Base-by-base conservation (phyloP, 2,888 invertebrate species). In the Spialia ferax region DNA sequence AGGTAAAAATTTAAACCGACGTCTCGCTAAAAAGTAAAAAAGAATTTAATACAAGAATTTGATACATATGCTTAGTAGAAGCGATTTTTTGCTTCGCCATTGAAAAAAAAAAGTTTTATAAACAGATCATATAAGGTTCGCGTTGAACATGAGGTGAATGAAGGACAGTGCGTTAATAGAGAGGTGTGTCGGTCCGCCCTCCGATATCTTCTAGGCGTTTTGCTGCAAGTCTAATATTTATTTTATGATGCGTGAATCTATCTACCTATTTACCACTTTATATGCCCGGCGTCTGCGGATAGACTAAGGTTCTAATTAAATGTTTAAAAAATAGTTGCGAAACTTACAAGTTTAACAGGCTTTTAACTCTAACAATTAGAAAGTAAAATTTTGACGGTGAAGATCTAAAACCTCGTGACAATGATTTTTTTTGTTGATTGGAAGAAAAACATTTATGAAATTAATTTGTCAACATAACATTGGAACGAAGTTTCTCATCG, bases 161-260 rank as follows among this genome's bases (percentile, higher is more conserved):
- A 60, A 74, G 73, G 76, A 76, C 76, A 77, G 80, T 75, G 75
- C 84, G 75, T 83, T 91, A 91, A 91, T 91, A 83, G 86, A 89
- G 88, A 89, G 93, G 93, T 87, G 93, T 89, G 91, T 79, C 89
- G 87, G 73, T 84, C 81, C 91, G 92, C 93, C 92, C 84, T 70
- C 62, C 13, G 65, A 54, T 54, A 52, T 65, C 65, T 65, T 42
- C 65, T 65, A 59, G 65, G 42, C 59, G 59, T 59, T 45, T 26
- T 52, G 65, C 59, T 38, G 50, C 57, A 52, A 20, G 56, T 45
- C 59, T 35, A 50, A 48, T 48, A 18, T 60, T 60, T 45, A 45
- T 60, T 45, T 42, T 59, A 42, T 23, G 42, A 23, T 38, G 26
- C 54, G 8, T 50, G 4, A n/a, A 50, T 50, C 10, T 10, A 45